These are phyloP conservation scores for Mizuhopecten yessoensis DNA, from an alignment of 1,140 invertebrate species.

Conservation along the genomic window DNA sequence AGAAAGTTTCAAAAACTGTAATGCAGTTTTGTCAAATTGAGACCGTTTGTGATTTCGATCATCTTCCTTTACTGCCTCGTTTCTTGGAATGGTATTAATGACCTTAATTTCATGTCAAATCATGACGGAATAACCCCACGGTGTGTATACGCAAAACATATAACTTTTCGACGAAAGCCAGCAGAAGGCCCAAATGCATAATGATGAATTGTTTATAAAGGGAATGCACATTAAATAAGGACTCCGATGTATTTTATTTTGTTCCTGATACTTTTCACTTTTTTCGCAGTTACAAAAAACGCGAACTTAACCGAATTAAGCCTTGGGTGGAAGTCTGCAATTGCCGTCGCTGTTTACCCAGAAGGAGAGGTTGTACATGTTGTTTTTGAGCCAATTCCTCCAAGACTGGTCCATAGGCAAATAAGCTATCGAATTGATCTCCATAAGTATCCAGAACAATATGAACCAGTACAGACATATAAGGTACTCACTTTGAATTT, in stretches of 20 bases:
- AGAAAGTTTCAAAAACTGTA: no score
- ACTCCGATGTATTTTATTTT: neutral
- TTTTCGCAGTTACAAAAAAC: neutral
- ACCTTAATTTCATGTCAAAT: no score
- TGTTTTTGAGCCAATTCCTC: conserved; percentile 1
- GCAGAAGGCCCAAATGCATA: no score
- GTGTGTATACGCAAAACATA: no score
- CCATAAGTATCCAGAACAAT: neutral
- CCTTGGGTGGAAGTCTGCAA: neutral
- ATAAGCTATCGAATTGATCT: neutral
- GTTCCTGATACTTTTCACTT: neutral
- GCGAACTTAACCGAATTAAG: neutral
- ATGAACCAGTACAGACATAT: neutral
- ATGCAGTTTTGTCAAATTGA: no score
- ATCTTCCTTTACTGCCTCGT: no score
- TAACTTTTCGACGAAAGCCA: no score
- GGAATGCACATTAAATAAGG: no score
- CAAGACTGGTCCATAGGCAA: neutral
- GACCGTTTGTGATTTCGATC: no score
- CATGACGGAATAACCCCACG: no score
- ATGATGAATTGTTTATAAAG: no score
- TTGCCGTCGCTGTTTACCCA: neutral
- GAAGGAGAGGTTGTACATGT: neutral
- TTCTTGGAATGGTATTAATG: no score
- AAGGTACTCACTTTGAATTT: neutral